phyloP scores from a whole-genome alignment of 2,888 invertebrate species.

The Allophyes oxyacanthae region DNA sequence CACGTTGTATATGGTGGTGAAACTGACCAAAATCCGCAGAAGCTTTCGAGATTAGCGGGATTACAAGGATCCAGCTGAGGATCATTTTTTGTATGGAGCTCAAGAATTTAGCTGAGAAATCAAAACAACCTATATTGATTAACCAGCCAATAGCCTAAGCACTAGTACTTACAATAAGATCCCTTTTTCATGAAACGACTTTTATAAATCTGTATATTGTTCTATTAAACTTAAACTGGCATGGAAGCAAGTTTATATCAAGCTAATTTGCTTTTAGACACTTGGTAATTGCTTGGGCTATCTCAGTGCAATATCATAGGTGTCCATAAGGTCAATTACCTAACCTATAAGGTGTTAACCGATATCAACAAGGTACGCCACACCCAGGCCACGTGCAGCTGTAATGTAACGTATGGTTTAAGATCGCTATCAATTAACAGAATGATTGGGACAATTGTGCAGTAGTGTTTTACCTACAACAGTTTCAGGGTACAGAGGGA shows the following conservation, averaged over 20 bases:
- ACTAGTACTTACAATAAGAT: no score
- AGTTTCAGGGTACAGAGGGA: neutral
- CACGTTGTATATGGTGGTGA: no score
- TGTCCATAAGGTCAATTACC: constrained; percentile 27
- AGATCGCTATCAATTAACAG: constrained; percentile 28
- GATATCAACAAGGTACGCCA: constrained; percentile 11
- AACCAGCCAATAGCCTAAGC: no score
- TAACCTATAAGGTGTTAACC: constrained; percentile 12
- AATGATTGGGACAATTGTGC: constrained; percentile 25
- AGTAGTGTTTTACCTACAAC: neutral
- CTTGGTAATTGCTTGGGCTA: neutral
- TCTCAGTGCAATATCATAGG: constrained; percentile 12
- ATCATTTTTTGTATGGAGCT: no score
- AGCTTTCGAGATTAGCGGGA: no score
- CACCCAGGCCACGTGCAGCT: constrained; percentile 31
- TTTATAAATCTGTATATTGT: no score
- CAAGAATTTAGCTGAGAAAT: no score
- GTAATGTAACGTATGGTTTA: constrained; percentile 14
- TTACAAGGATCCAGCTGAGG: no score
- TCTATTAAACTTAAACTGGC: no score
- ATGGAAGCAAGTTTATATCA: neutral
- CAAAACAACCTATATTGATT: no score
- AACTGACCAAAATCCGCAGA: no score
- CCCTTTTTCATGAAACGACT: no score
- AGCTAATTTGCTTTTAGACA: neutral